phyloP scores from a whole-genome alignment of 2,113 vertebrate species.

The Chunga burmeisteri region DNA sequence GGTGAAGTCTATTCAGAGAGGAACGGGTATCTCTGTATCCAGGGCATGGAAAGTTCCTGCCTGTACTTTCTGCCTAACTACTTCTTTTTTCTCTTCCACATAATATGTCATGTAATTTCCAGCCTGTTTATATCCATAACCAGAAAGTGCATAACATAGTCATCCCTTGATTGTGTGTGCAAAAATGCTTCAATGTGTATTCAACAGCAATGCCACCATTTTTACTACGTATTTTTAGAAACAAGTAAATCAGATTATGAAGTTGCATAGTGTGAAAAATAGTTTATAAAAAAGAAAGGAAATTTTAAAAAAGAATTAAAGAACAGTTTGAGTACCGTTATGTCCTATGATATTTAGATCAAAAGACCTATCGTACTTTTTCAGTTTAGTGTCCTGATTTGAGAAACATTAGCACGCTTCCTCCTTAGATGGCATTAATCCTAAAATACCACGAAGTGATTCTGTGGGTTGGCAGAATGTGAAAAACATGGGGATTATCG shows the following conservation, averaged over 20 bases:
- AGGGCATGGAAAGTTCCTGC: neutral
- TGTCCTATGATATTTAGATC: neutral
- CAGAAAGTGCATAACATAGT: neutral
- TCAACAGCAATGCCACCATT: neutral
- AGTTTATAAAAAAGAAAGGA: neutral
- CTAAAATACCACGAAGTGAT: neutral
- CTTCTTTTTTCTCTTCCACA: neutral
- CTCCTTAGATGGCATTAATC: neutral
- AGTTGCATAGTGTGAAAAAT: neutral
- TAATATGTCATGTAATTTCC: neutral
- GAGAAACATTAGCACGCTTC: neutral
- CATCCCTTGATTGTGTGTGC: neutral
- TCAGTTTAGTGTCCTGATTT: neutral
- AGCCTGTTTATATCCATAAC: neutral
- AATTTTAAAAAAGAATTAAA: neutral
- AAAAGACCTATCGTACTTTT: neutral
- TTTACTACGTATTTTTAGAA: neutral
- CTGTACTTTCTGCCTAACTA: neutral
- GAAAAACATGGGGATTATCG: neutral
- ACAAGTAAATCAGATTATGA: neutral
- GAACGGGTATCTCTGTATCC: neutral
- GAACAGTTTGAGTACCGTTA: neutral
- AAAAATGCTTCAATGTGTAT: neutral
- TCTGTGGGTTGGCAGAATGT: neutral
- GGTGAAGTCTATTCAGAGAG: neutral